Evolutionary conservation across 2,797 vertebrate genomes (phyloP), one percentile per base, ranked within the genome.

Genomic region (Pyrocephalus nanus): DNA sequence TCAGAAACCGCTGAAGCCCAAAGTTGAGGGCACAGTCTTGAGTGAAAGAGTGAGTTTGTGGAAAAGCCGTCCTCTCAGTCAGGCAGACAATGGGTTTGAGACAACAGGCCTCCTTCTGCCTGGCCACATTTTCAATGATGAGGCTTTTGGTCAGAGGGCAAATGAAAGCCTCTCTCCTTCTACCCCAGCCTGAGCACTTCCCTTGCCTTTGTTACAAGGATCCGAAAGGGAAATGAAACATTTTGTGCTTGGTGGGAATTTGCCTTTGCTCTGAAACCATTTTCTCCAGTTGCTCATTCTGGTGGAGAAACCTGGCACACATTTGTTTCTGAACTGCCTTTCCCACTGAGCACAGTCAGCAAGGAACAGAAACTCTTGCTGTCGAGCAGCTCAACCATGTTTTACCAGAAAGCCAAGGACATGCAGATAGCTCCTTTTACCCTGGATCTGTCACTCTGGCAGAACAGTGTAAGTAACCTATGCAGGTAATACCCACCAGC

Each of bases 111-210:
- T 64, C 25, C 48, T 25, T 76, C 50, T 72, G 74, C 19, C 18
- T 2, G 1, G 23, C 17, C 43, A 26, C 19, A 60, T 22, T 22
- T 47, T 85, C 7, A 69, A 10, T 0, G 1, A 34, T 34, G 15
- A 51, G 23, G 23, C 12, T 88, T 6, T 65, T 48, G 70, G 27
- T 50, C 65, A 88, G 54, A 74, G 34, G 43, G 17, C 12, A 34
- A 60, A 73, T 0, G 3, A 66, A 80, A 80, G 32, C 34, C 34
- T 73, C 36, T 38, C 16, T 65, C 45, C 34, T 54, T 48, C 38
- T 82, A 6, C 22, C 20, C 16, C 12, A 77, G 51, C 26, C 18
- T 45, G 36, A 18, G 26, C 30, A 61, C 22, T 53, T 71, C 20
- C 29, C 55, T 91, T 91, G 65, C 36, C 29, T 85, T 80, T 76